These are phyloP conservation scores for Phalloptychus januarius DNA, from an alignment of 2,797 vertebrate genomes.

Conservation along the genomic window DNA sequence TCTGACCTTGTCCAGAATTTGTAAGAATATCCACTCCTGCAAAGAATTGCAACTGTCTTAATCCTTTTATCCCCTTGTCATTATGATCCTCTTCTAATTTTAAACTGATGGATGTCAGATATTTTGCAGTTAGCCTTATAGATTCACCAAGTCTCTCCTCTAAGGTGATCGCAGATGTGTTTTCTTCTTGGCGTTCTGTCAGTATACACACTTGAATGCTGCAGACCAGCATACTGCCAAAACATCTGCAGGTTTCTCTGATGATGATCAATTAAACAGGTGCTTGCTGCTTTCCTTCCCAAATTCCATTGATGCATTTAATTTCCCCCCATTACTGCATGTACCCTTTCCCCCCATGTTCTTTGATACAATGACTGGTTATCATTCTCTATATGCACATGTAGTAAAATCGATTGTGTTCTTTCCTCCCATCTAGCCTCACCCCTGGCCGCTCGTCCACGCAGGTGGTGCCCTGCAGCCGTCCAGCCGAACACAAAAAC, in stretches of 20 bases:
- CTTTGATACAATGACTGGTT: not conserved
- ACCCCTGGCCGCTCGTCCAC: constrained; percentile 19
- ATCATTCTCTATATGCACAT: constrained; percentile 16
- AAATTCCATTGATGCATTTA: not conserved
- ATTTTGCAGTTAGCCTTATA: too few species aligned
- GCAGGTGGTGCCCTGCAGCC: constrained; percentile 29
- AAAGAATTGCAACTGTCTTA: not conserved
- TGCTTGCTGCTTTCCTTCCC: not conserved
- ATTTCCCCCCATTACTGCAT: not conserved
- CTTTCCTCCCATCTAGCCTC: constrained; percentile 24
- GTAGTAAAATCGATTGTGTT: constrained; percentile 39
- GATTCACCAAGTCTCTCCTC: not conserved
- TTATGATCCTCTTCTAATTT: too few species aligned
- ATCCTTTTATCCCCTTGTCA: too few species aligned
- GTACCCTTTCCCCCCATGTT: not conserved
- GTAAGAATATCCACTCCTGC: not conserved
- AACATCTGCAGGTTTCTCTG: not conserved
- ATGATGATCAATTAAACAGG: not conserved
- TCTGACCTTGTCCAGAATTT: not conserved
- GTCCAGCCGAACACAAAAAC: constrained; percentile 49
- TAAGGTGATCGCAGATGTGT: not conserved
- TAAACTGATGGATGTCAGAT: not conserved
- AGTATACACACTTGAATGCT: not conserved
- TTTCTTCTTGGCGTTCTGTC: not conserved
- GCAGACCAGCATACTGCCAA: not conserved